Evolutionary conservation across 1,140 invertebrate genomes (phyloP).

Genomic region (Thaumetopoea pityocampa): DNA sequence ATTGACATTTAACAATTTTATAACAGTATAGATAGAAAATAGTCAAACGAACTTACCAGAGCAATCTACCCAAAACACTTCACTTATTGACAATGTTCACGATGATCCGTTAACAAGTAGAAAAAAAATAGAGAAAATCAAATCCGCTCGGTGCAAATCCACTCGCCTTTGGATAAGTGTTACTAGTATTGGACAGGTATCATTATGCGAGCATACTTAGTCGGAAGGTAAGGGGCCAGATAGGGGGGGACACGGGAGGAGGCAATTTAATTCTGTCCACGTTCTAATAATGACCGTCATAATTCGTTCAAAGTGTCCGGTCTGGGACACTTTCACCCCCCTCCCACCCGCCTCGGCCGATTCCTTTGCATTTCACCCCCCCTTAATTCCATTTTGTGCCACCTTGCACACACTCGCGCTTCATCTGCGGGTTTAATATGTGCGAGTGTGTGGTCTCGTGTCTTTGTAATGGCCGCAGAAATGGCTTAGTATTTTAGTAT

Average conservation of each 20-base stretch:
- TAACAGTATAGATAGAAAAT: too few relatives aligned
- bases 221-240: conserved; percentile 38
- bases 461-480: conserved; percentile 9
- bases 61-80: conserved; percentile 12
- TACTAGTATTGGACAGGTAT: conserved; percentile 63
- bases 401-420: conserved; percentile 62
- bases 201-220: conserved; percentile 66
- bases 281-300: conserved; percentile 78
- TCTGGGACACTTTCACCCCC: conserved; percentile 65
- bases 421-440: conserved; percentile 28
- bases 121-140: conserved; percentile 26
- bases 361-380: conserved; percentile 70
- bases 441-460: conserved; percentile 22
- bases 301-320: conserved; percentile 78
- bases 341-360: conserved; percentile 38
- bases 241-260: conserved; percentile 32
- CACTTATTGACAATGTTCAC: conserved; percentile 12
- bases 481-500: too few relatives aligned
- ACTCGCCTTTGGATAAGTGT: conserved; percentile 39
- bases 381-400: conserved; percentile 68
- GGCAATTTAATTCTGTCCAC: conserved; percentile 77
- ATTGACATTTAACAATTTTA: too few relatives aligned
- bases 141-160: conserved; percentile 28
- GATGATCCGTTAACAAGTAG: conserved; percentile 14
- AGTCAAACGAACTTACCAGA: too few relatives aligned